Conservation (phyloP, 1,140 invertebrate species). For the Euwallacea similis region DNA sequence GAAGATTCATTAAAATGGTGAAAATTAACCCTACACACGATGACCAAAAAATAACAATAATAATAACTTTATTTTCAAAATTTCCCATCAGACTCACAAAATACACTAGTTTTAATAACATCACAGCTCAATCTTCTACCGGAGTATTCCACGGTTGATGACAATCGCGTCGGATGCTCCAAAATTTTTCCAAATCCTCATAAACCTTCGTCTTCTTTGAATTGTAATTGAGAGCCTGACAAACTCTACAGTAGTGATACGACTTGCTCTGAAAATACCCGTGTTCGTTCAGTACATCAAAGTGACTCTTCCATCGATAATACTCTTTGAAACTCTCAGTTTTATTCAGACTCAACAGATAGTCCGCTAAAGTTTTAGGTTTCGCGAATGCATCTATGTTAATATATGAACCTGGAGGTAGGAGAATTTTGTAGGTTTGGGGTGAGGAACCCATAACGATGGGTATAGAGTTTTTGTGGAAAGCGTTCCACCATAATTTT, state of each 20-base stretch:
- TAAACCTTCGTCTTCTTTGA: slow-evolving; percentile 58
- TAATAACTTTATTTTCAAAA: too few species aligned
- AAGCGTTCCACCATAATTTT: slow-evolving; percentile 69
- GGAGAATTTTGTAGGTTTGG: slow-evolving; percentile 57
- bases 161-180: slow-evolving; percentile 57
- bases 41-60: too few species aligned
- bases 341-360: slow-evolving; percentile 61
- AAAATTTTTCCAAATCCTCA: slow-evolving; percentile 55
- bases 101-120: too few species aligned
- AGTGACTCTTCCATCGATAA: slow-evolving; percentile 70
- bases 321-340: slow-evolving; percentile 63
- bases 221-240: slow-evolving; percentile 73
- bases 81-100: too few species aligned
- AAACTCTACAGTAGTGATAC: slow-evolving; percentile 78
- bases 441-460: slow-evolving; percentile 66
- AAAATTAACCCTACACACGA: too few species aligned
- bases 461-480: slow-evolving; percentile 66
- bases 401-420: slow-evolving; percentile 70
- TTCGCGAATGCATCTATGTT: slow-evolving; percentile 73
- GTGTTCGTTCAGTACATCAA: slow-evolving; percentile 71
- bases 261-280: slow-evolving; percentile 69
- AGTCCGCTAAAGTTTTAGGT: slow-evolving; percentile 64
- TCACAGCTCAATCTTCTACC: neutral
- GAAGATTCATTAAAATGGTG: too few species aligned
- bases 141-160: slow-evolving; percentile 41